These are phyloP conservation scores for Ruditapes philippinarum DNA, from an alignment of 1,140 invertebrate genomes.

Conservation along the genomic window DNA sequence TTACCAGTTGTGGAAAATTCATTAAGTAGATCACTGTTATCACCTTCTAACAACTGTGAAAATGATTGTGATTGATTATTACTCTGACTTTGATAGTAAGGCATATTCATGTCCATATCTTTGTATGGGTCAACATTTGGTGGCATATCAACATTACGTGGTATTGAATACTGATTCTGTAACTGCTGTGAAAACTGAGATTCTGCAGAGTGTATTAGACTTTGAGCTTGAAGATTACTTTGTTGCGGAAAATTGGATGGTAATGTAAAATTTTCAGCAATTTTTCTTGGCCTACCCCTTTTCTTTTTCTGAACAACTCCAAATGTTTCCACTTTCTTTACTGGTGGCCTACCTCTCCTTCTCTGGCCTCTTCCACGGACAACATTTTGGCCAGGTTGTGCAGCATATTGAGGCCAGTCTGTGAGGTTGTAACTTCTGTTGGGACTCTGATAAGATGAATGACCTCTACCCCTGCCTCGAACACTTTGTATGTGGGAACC, in stretches of 20 bases:
- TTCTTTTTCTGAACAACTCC: conserved; percentile 47
- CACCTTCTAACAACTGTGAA: conserved; percentile 30
- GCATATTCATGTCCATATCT: conserved; percentile 24
- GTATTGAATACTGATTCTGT: background rate
- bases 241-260: background rate
- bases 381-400: background rate
- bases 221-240: background rate
- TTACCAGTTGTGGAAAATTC: background rate
- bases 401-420: conserved; percentile 24
- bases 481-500: background rate
- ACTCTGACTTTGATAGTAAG: background rate
- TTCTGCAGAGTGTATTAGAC: background rate
- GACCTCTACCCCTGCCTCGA: background rate
- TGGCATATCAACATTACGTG: background rate
- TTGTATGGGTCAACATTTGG: background rate
- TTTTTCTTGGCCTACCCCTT: conserved; percentile 35
- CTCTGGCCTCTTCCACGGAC: background rate
- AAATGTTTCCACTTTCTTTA: conserved; percentile 44
- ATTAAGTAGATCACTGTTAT: conserved; percentile 18
- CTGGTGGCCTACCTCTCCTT: conserved; percentile 39
- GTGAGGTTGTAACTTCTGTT: conserved; percentile 3
- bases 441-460: background rate
- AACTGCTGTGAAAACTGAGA: conserved; percentile 9
- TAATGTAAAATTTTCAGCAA: background rate
- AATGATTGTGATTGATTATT: conserved; percentile 19